Evolutionary conservation across 2,797 vertebrate species (phyloP), one percentile per base, ranked within the genome.

Genomic region (Atherinosoma microstoma): DNA sequence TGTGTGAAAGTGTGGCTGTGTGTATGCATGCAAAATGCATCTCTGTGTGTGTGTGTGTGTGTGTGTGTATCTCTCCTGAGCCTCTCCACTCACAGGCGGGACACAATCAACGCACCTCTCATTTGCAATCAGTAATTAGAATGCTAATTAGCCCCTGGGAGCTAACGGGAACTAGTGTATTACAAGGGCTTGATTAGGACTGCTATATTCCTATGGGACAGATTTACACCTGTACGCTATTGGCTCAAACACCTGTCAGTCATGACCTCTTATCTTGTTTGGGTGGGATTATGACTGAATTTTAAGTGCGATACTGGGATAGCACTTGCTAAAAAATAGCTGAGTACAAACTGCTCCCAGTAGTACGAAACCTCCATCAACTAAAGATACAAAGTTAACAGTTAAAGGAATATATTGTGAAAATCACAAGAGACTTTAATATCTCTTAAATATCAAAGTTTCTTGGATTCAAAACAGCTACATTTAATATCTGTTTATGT

Each of bases 71-170:
- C 20, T 80, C 89, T 90, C 86, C 71, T n/a, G 79, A 80, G 87
- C 79, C 81, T 84, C 85, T 89, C 83, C 87, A 91, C 87, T 90
- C 88, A 87, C 87, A 79, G 78, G 89, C 84, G 57, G 88, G 92
- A 91, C 89, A 89, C 92, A 93, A 94, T 93, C 92, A 90, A 88
- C 86, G 78, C 77, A 85, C 77, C 95, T 95, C 96, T 96, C 94
- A 98, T 99, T 99, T 98, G 97, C 97, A 98, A 97, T 96, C 96
- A 95, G 98, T 99, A 99, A 99, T 99, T 99, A 99, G 97, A 98
- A 99, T 99, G 98, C 97, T 98, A 99, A 99, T 99, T 97, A 99
- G 96, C 97, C 97, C 96, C 94, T 85, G 95, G 96, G 98, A 99
- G 96, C 97, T 97, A 97, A 98, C 97, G 96, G 97, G 97, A 97